Base-by-base conservation (phyloP, 2,797 vertebrate genomes). In the Sciurus vulgaris region DNA sequence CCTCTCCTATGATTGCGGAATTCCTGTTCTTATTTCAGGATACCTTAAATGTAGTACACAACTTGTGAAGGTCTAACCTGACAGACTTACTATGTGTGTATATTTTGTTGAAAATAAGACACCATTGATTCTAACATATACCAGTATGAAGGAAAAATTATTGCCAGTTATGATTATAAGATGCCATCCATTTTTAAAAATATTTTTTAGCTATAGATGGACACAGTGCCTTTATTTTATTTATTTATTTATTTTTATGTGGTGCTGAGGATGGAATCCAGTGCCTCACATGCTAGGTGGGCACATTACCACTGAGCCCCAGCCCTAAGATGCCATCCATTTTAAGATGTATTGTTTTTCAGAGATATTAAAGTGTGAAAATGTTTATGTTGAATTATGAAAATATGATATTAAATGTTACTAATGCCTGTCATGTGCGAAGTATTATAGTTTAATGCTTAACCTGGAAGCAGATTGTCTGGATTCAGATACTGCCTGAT, bases 351-450 rank as follows among this genome's bases (percentile, higher is more conserved):
- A 67, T 18, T 89, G 3, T 94, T 96, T 83, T 92, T 93, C 41
- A 93, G 72, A 93, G 44, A 91, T 76, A 85, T 2, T 90, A 88
- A 93, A 93, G 72, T 91, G 51, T 93, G 56, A 76, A 96, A 82
- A 72, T 65, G 9, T 93, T 30, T 10, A 20, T 90, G 94, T 90
- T 51, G 7, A 77, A 69, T 85, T 96, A 41, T 96, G 49, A 89
- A 90, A 94, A 59, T 86, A 54, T 22, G 13, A 61, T 87, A 72
- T 70, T 93, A 69, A 95, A 73, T 94, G 51, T 78, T 73, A 79
- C 38, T 95, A 61, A 87, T 28, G 56, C 24, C 30, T 93, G 13
- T 89, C 4, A 72, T 94, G 49, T 8, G 61, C 89, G 78, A 97
- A 89, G 26, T 93, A 22, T 95, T 89, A 28, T 28, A 72, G 30